Conservation (phyloP, 2,113 vertebrate genomes). For the Prunella fulvescens region DNA sequence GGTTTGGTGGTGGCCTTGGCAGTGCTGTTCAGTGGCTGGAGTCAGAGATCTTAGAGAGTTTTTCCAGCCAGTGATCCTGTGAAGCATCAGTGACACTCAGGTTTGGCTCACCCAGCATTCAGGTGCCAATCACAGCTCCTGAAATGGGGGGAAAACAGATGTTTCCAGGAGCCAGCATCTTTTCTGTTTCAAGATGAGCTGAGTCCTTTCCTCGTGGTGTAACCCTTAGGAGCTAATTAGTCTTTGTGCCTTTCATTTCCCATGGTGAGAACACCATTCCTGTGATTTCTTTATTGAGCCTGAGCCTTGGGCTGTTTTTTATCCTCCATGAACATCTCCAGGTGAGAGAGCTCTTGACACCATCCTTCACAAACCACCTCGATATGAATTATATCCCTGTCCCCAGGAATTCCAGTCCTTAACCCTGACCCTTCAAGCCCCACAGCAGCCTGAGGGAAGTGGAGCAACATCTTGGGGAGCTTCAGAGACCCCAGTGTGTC, state of each 20-base stretch:
- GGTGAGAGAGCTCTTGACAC: neutral
- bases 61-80: neutral
- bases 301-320: neutral
- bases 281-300: neutral
- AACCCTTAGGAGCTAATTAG: neutral
- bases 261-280: neutral
- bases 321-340: neutral
- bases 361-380: neutral
- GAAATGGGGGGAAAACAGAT: neutral
- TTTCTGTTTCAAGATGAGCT: neutral
- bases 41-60: neutral
- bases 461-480: neutral
- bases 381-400: neutral
- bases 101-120: neutral
- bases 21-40: neutral
- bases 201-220: neutral
- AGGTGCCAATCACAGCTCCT: neutral
- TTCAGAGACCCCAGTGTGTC: neutral
- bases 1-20: neutral
- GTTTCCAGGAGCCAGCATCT: neutral
- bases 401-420: neutral
- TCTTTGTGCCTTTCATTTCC: neutral
- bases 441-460: neutral
- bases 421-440: neutral
- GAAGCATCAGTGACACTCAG: neutral